Evolutionary conservation across 2,888 invertebrate species (phyloP), one percentile per base, ranked within the genome.

Genomic region (Clivina fossor): DNA sequence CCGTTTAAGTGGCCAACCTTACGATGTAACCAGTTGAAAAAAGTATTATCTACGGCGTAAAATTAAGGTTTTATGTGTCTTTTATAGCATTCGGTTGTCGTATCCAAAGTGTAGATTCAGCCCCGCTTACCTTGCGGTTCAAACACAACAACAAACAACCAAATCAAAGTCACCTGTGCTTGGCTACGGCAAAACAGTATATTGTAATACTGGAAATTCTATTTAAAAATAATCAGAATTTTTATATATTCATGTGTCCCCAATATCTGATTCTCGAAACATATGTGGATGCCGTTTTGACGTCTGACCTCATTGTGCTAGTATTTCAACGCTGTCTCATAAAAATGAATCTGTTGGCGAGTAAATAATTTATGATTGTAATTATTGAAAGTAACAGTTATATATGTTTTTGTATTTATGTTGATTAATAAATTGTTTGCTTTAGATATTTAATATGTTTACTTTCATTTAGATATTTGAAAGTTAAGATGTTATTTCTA

Each of bases 1-100:
- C 53, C 43, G 43, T 53, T 53, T 53, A 53, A n/a, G n/a, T 26
- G 24, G 35, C 19, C 44, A 28, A 43, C 40, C 35, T 43, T 53
- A 44, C 44, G 53, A 44, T 44, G 44, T 44, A 19, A 53, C 44
- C 53, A 44, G 53, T 53, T 53, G 53, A 53, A 53, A 44, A 53
- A 53, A 53, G 44, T 44, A 53, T 53, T 53, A 53, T 53, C 53
- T 53, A 30, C 26, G 43, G 18, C 53, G 53, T 53, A 53, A 53
- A 53, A 53, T 53, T 53, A 53, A 53, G 53, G 44, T 53, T 53
- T 53, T 53, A 53, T 53, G 53, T 53, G 28, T 26, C 24, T 44
- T 53, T 53, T 53, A 53, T 44, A 37, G 53, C 53, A n/a, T 35
- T 44, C 26, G 53, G 44, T 37, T 53, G 53, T 53, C 53, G 44